Evolutionary conservation across 2,113 vertebrate genomes (phyloP).

Genomic region (Xenopus borealis): DNA sequence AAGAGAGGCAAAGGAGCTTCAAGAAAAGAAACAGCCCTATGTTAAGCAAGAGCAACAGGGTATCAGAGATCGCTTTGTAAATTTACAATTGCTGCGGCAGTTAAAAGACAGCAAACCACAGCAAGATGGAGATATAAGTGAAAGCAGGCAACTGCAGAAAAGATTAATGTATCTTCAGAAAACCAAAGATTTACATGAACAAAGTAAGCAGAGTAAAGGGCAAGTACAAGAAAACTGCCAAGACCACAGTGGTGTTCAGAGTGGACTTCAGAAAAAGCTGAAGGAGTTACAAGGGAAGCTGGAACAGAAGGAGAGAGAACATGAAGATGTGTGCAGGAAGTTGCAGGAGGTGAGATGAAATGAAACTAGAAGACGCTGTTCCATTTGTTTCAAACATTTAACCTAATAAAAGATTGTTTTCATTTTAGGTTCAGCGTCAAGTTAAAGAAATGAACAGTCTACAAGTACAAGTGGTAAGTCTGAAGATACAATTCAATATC

Average conservation of each 20-base stretch:
- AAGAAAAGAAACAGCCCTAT: neutral
- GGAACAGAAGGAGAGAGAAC: constrained; percentile 7
- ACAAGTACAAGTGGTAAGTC: constrained; percentile 6
- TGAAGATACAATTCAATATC: neutral
- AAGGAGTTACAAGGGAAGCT: constrained; percentile 27
- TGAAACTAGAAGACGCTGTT: neutral
- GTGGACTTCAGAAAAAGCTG: neutral
- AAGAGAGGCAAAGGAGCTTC: neutral
- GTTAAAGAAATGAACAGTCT: constrained; percentile 14
- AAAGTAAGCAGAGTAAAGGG: neutral
- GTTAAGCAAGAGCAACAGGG: neutral
- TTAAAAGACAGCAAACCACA: neutral
- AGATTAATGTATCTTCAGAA: neutral
- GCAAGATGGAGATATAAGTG: neutral
- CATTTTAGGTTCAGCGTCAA: constrained; percentile 20
- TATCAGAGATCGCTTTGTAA: neutral
- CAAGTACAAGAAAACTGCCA: neutral
- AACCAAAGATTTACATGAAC: neutral
- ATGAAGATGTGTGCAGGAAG: constrained; percentile 23
- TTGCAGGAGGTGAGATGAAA: constrained; percentile 16
- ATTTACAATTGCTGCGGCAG: neutral
- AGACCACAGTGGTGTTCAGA: neutral
- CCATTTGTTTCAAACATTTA: neutral
- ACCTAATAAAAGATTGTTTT: neutral
- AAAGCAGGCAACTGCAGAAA: neutral